A percentile compares a stretch with the other conserved stretches of the same genome.
Conservation (phyloP, 1,140 invertebrate genomes). For the Drosophila mayri region DNA sequence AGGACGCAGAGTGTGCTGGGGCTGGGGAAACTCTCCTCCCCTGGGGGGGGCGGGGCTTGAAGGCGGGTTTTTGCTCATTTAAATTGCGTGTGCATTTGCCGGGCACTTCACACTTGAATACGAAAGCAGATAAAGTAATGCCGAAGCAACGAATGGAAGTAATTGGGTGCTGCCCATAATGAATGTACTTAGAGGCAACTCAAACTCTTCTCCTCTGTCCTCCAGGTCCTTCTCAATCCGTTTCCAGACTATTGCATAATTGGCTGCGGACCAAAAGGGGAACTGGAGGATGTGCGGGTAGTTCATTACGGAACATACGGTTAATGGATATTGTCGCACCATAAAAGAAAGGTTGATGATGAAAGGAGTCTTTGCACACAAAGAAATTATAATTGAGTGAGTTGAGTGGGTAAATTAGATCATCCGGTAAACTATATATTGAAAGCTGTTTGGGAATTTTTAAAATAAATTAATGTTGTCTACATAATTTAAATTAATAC, state of each 20-base stretch:
- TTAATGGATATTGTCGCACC: slow-evolving; percentile 46
- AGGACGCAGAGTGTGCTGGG: not conserved
- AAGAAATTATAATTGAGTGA: not conserved
- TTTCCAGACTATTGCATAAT: slow-evolving; percentile 45
- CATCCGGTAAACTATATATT: not conserved
- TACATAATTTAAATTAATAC: not conserved
- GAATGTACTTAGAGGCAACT: slow-evolving; percentile 48
- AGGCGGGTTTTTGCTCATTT: slow-evolving; percentile 64
- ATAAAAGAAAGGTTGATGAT: slow-evolving; percentile 1
- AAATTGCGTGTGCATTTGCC: slow-evolving; percentile 81
- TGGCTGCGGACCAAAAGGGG: slow-evolving; percentile 22
- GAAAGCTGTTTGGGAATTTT: not conserved
- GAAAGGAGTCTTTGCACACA: not conserved
- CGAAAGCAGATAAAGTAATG: slow-evolving; percentile 82
- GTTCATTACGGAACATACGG: slow-evolving; percentile 38
- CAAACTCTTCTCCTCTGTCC: slow-evolving; percentile 1
- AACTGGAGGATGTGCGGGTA: slow-evolving; percentile 3
- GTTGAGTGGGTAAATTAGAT: not conserved
- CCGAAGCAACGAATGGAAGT: slow-evolving; percentile 67
- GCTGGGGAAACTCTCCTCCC: slow-evolving; percentile 6
- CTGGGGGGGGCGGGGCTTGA: slow-evolving; percentile 12
- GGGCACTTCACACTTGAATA: slow-evolving; percentile 81
- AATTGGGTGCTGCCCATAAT: slow-evolving; percentile 75
- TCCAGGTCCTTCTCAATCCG: slow-evolving; percentile 33
- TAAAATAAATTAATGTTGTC: not conserved